Conservation (phyloP, 2,888 invertebrate species). For the Eupelmus urozonus region DNA sequence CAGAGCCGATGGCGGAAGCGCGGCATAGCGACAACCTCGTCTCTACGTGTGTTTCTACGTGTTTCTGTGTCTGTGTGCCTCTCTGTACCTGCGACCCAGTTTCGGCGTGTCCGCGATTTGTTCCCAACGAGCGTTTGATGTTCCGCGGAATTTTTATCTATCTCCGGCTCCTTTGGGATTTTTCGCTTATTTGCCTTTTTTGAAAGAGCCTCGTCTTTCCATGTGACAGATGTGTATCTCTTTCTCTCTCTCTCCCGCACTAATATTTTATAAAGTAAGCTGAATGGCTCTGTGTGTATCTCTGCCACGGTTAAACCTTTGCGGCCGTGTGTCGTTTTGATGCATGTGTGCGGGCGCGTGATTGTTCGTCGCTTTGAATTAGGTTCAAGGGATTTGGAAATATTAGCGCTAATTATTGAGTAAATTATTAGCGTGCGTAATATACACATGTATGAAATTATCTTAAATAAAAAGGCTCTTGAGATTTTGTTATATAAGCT, state of each 20-base stretch:
- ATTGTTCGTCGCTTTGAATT: neutral
- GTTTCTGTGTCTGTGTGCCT: too few relatives aligned
- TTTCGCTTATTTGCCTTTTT: neutral
- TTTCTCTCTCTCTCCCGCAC: neutral
- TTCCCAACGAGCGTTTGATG: slow-evolving; percentile 35
- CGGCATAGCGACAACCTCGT: neutral
- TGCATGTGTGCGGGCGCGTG: neutral
- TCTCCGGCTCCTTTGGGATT: neutral
- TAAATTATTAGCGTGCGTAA: neutral
- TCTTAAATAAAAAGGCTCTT: neutral
- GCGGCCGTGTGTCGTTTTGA: too few relatives aligned
- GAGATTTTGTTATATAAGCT: too few relatives aligned
- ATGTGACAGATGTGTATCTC: neutral
- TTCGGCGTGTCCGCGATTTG: too few relatives aligned
- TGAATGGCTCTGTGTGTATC: too few relatives aligned
- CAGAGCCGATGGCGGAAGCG: neutral
- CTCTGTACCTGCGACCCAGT: neutral
- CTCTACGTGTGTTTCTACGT: neutral
- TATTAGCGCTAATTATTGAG: neutral
- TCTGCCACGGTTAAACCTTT: too few relatives aligned
- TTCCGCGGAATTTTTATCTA: neutral
- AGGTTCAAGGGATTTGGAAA: neutral
- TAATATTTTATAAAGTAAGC: neutral
- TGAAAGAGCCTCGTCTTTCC: neutral
- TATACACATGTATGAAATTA: neutral